Evolutionary conservation across 2,113 vertebrate genomes (phyloP), one percentile per base, ranked within the genome.

Genomic region (Psilopogon haemacephalus): DNA sequence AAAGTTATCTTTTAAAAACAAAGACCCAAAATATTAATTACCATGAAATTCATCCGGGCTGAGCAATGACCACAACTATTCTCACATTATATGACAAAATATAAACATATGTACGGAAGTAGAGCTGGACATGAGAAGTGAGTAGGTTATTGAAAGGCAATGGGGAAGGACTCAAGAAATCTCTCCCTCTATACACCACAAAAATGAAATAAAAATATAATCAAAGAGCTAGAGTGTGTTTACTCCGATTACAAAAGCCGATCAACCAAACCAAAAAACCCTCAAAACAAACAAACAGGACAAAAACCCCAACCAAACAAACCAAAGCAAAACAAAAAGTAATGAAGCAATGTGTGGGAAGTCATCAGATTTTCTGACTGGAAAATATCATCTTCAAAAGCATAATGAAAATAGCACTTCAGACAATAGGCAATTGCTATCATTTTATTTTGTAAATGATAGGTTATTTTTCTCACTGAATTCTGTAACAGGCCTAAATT

Each of bases 141-240:
- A 84, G 54, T 27, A 42, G 55, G 28, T 88, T 86, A 84, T 60
- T 55, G 81, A 92, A 84, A 91, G 58, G 38, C 50, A 83, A 89
- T 71, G 55, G 71, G 62, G 73, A 91, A 81, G 35, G 28, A 28
- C 77, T 90, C 84, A 93, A 78, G 76, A 48, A 60, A 69, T 67
- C 52, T 93, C 78, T 85, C 78, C 75, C 83, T 95, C 78, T 88
- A 64, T 40, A 90, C 89, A 92, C 74, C 81, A 87, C 63, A 75
- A 73, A 86, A 89, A 92, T 58, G 23, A 78, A 91, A 90, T 81
- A 80, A 91, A 95, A 93, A 95, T 79, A 68, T 60, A 91, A 72
- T 52, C 64, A 93, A 37, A 84, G 46, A 80, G 54, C 67, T 74
- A 81, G 15, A 96, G 86, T 63, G 79, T 84, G 75, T 88, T 91